Percentiles rank a stretch among this genome's conserved stretches.
Conservation (phyloP, 2,888 invertebrate genomes). For the Atethmia centrago region DNA sequence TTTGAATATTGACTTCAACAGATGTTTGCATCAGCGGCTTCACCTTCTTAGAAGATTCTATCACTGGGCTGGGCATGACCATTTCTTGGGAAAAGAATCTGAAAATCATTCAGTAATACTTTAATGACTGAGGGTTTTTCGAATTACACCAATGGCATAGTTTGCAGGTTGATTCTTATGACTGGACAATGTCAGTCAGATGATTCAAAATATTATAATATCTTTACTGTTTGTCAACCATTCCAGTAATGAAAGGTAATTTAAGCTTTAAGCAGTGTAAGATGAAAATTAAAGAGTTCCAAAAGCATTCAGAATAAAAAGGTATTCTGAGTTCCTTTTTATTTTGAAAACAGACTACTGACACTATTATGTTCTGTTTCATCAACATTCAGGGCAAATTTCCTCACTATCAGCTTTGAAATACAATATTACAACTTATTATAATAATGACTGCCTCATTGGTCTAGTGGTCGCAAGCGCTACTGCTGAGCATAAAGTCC, state of each 20-base stretch:
- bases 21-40: slow-evolving; percentile 78
- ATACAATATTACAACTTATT: neutral
- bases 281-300: neutral
- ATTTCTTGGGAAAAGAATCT: slow-evolving; percentile 91
- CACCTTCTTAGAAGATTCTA: slow-evolving; percentile 84
- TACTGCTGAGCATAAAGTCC: too few species aligned
- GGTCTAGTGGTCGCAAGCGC: too few species aligned
- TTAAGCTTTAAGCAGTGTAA: neutral
- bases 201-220: too few species aligned
- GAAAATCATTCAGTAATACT: slow-evolving; percentile 54
- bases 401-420: neutral
- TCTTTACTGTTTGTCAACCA: neutral
- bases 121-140: neutral
- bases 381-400: too few species aligned
- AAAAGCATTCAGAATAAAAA: neutral
- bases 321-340: too few species aligned
- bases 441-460: too few species aligned
- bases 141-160: neutral
- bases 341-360: neutral
- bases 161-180: neutral
- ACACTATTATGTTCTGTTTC: too few species aligned
- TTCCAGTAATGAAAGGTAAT: too few species aligned
- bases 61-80: slow-evolving; percentile 91
- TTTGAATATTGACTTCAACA: slow-evolving; percentile 74
- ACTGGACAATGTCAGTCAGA: neutral